Evolutionary conservation across 2,797 vertebrate genomes (phyloP).

Genomic region (Clarias laeviceps): DNA sequence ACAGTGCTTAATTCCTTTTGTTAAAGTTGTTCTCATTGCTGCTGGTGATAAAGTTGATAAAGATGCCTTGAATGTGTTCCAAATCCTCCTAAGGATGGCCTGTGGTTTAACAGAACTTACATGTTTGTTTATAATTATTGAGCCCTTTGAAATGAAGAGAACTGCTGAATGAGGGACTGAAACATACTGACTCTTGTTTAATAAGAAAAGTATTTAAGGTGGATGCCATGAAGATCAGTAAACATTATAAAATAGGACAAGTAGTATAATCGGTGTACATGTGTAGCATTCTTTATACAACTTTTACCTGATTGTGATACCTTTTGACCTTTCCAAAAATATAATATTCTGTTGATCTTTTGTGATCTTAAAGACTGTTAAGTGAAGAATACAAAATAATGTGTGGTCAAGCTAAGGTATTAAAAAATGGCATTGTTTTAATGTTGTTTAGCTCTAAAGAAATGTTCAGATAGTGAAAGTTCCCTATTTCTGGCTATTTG

Average conservation of each 20-base stretch:
- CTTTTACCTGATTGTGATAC: not conserved
- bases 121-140: constrained; percentile 59
- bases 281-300: not conserved
- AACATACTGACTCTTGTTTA: not conserved
- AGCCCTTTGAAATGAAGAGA: constrained; percentile 23
- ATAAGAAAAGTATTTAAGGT: constrained; percentile 19
- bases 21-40: constrained; percentile 64
- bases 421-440: constrained; percentile 18
- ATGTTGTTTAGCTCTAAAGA: constrained; percentile 5
- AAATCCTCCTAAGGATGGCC: constrained; percentile 65
- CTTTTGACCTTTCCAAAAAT: not conserved
- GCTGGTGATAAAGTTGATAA: constrained; percentile 67
- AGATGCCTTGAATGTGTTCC: constrained; percentile 64
- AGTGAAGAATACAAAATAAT: not conserved
- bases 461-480: constrained; percentile 24
- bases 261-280: not conserved
- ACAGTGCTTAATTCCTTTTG: constrained; percentile 64
- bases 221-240: not conserved
- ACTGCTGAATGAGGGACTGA: constrained; percentile 26
- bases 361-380: not conserved
- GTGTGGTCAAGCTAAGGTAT: not conserved
- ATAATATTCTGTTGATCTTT: constrained; percentile 3
- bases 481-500: constrained; percentile 34
- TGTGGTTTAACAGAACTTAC: constrained; percentile 69
- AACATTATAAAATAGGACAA: not conserved